Evolutionary conservation across 2,797 vertebrate genomes (phyloP), one percentile per base, ranked within the genome.

Genomic region (Rhynchonycteris naso): DNA sequence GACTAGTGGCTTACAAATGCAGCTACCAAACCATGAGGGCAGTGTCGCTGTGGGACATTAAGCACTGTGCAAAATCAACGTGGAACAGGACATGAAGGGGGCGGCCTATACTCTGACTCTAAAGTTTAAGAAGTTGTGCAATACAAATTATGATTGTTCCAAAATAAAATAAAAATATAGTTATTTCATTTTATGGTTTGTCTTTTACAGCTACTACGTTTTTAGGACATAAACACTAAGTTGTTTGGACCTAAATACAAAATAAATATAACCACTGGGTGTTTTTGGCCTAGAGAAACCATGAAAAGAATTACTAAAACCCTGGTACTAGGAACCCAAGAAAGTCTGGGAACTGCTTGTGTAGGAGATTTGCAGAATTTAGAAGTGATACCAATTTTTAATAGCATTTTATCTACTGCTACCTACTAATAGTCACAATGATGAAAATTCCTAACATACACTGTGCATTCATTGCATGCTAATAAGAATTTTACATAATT

Each of bases 131-230:
- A 88, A 84, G 30, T 54, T 85, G 43, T 33, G 2, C 52, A 69
- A 12, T 69, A 11, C n/a, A 84, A 79, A 86, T 15, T 43, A 21
- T 58, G 18, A 33, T n/a, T 90, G 13, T 61, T 91, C 93, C 75
- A 78, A 95, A 86, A 89, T 85, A 71, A 86, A 80, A 82, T 80
- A 69, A 80, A 79, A 80, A 61, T 33, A 59, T 47, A 66, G 86
- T 91, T 56, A 16, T 86, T 69, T 84, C 24, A 28, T 13, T 84
- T 10, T 52, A 35, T 86, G 19, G 19, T 88, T 5, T 61, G 14
- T 80, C 63, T 43, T 38, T 72, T 76, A 4, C 13, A 68, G n/a
- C 30, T 88, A 87, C 50, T 83, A 78, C 65, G 19, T 28, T 82
- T 91, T 79, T 43, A 83, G 52, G 9, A 74, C 35, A 82, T 82